A percentile compares a stretch with the other conserved stretches of the same genome.
Conservation (phyloP, 2,113 vertebrate species). For the Capreolus pygargus region DNA sequence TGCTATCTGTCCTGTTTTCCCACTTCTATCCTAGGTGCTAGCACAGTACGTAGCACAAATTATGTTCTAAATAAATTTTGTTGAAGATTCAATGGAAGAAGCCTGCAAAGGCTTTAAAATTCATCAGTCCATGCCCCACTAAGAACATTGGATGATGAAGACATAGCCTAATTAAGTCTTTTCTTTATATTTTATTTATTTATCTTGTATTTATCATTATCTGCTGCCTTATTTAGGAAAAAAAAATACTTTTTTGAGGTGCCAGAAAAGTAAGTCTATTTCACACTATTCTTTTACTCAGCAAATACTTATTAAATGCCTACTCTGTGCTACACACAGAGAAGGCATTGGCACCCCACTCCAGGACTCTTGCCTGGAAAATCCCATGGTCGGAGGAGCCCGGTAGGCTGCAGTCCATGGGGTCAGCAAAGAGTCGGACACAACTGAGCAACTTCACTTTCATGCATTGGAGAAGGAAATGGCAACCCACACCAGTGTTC, state of each 20-base stretch:
- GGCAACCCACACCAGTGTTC: no score
- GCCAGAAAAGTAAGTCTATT: neutral
- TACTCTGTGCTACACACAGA: neutral
- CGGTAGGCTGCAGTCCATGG: no score
- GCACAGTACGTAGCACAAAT: neutral
- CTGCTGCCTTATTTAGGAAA: neutral
- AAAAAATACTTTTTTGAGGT: neutral
- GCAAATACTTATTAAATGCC: neutral
- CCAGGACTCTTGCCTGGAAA: no score
- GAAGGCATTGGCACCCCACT: no score
- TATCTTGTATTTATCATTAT: conserved; percentile 15
- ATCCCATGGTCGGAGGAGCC: no score
- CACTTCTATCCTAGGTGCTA: neutral
- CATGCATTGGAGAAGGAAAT: no score
- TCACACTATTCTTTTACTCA: neutral
- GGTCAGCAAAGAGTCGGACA: no score
- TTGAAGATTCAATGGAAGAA: neutral
- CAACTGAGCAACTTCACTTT: no score
- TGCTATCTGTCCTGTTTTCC: neutral
- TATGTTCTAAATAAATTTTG: conserved; percentile 45
- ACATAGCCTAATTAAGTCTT: conserved; percentile 10
- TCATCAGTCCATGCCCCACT: conserved; percentile 42
- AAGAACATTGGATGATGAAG: conserved; percentile 57
- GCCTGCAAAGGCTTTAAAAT: conserved; percentile 30
- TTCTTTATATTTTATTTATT: conserved; percentile 28